Conservation (phyloP, 1,140 invertebrate genomes). For the Trigoniulus corallinus region DNA sequence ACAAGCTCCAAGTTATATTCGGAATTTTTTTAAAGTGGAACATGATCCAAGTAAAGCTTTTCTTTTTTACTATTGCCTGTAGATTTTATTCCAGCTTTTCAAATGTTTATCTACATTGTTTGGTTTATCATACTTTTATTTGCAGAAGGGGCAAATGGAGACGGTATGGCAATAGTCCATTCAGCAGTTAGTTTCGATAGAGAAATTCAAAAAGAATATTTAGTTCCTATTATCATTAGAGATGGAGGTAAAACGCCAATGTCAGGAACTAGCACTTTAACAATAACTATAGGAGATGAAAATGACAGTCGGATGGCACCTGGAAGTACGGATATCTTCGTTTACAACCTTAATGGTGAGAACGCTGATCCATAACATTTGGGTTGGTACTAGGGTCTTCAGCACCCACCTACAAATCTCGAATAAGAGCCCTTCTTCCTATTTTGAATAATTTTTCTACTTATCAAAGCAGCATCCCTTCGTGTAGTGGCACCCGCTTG, state of each 20-base stretch:
- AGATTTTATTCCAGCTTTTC: too few relatives aligned
- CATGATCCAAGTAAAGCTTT: constrained; percentile 64
- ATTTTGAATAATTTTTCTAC: too few relatives aligned
- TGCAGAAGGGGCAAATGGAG: constrained; percentile 84
- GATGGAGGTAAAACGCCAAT: constrained; percentile 78
- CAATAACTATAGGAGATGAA: constrained; percentile 82
- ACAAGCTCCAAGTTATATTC: constrained; percentile 76
- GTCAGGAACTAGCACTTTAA: constrained; percentile 86
- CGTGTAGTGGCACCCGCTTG: too few relatives aligned
- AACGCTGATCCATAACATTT: constrained; percentile 1
- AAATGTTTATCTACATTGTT: too few relatives aligned
- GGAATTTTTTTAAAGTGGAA: constrained; percentile 84
- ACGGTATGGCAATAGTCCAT: constrained; percentile 85
- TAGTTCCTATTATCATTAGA: constrained; percentile 85
- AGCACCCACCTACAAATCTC: too few relatives aligned
- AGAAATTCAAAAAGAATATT: constrained; percentile 86
- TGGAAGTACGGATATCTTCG: constrained; percentile 87
- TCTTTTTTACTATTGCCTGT: too few relatives aligned
- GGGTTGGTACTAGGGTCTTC: too few relatives aligned
- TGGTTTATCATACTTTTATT: too few relatives aligned
- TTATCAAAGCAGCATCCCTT: too few relatives aligned
- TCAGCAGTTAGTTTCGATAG: constrained; percentile 81
- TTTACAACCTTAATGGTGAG: constrained; percentile 75
- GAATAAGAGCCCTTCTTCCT: too few relatives aligned
- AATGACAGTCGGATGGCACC: constrained; percentile 97